These are phyloP conservation scores for Achroia grisella DNA, from an alignment of 1,140 invertebrate species.

Conservation along the genomic window DNA sequence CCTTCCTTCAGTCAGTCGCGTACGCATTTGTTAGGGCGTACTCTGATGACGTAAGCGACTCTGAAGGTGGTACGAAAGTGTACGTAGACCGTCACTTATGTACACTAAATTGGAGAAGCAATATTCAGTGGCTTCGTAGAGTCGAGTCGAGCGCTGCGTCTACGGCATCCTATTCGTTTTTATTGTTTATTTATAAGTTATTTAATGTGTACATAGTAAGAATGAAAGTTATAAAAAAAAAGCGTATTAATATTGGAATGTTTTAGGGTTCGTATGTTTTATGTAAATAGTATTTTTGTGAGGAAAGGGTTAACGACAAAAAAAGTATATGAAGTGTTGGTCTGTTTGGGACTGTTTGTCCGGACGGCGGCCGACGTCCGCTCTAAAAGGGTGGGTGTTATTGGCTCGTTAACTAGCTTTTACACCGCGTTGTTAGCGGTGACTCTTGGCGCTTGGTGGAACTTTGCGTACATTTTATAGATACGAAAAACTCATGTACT, in stretches of 20 bases:
- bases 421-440: no score
- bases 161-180: constrained; percentile 38
- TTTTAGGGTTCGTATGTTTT: constrained; percentile 47
- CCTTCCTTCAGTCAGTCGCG: no score
- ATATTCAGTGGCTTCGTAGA: background rate
- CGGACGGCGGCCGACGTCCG: background rate
- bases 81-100: no score
- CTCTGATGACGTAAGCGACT: no score
- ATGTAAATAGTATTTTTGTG: constrained; percentile 59
- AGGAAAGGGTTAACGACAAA: constrained; percentile 51
- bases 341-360: background rate
- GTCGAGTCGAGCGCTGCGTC: constrained; percentile 16
- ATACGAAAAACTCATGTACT: no score
- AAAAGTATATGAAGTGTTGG: constrained; percentile 24
- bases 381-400: background rate
- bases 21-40: no score
- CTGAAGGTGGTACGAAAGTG: no score
- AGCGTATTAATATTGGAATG: constrained; percentile 39
- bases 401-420: no score
- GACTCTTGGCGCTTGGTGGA: no score
- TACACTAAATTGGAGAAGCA: background rate
- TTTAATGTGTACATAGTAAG: constrained; percentile 64
- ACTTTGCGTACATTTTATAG: no score
- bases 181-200: constrained; percentile 64
- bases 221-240: constrained; percentile 34